Evolutionary conservation across 1,140 invertebrate genomes (phyloP).

Genomic region (Caenorhabditis brenneri): DNA sequence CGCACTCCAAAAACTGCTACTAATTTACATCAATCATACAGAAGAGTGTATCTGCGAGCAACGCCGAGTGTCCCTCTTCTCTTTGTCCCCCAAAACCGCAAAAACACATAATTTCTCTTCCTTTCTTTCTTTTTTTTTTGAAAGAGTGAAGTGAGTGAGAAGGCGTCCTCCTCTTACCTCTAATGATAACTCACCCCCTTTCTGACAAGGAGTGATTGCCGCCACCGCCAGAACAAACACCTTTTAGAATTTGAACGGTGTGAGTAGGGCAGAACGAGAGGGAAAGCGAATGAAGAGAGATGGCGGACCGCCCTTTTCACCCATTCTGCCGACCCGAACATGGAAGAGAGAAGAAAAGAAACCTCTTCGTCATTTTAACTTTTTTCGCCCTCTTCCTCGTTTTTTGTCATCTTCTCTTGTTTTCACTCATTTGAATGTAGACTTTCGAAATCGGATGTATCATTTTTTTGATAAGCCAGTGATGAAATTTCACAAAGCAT

Average conservation of each 20-base stretch:
- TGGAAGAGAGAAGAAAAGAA: background rate
- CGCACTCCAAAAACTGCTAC: background rate
- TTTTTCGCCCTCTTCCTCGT: background rate
- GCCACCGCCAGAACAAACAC: background rate
- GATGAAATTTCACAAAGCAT: too few species aligned
- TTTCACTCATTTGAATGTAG: background rate
- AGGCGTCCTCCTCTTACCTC: background rate
- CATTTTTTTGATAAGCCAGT: background rate
- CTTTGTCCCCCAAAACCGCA: too few species aligned
- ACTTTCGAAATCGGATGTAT: background rate
- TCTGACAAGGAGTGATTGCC: background rate
- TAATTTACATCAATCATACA: slow-evolving; percentile 17
- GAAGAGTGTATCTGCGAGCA: background rate
- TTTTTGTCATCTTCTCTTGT: background rate
- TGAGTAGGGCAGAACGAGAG: background rate
- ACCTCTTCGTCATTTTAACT: slow-evolving; percentile 24
- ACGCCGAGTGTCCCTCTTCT: background rate
- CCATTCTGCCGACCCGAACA: slow-evolving; percentile 5
- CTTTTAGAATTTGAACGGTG: background rate
- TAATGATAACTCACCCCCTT: background rate
- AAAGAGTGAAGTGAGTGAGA: background rate
- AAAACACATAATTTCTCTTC: too few species aligned
- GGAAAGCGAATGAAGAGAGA: background rate
- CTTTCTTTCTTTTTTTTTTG: background rate
- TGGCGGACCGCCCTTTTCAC: background rate